Conservation (phyloP, 2,888 invertebrate species). For the Drosophila atroscutellata region DNA sequence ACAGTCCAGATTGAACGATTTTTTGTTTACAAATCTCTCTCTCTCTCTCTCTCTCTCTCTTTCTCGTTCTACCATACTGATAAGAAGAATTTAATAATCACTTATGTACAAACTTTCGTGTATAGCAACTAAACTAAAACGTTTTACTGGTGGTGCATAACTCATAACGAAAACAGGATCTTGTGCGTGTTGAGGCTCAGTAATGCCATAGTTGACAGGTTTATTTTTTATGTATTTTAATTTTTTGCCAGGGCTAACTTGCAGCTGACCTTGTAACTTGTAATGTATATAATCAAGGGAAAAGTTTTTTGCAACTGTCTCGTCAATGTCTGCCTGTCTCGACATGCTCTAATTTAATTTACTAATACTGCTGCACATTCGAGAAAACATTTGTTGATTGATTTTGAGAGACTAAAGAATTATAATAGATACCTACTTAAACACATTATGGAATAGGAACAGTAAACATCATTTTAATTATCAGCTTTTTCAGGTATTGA, state of each 20-base stretch:
- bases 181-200: neutral
- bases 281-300: constrained; percentile 19
- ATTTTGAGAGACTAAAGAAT: too few relatives aligned
- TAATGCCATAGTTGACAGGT: constrained; percentile 21
- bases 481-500: neutral
- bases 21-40: constrained; percentile 46
- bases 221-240: constrained; percentile 1
- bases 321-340: constrained; percentile 20
- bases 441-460: neutral
- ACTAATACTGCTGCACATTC: neutral
- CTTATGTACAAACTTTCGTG: neutral
- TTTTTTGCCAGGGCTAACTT: constrained; percentile 32
- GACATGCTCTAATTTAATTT: neutral
- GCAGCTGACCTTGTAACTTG: constrained; percentile 39
- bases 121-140: constrained; percentile 17
- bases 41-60: constrained; percentile 31
- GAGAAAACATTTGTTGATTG: neutral
- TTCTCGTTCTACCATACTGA: constrained; percentile 21
- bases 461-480: neutral
- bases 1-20: neutral
- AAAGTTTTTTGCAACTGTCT: constrained; percentile 25
- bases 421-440: neutral
- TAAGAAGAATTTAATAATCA: constrained; percentile 24
- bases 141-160: neutral
- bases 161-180: constrained; percentile 41